Evolutionary conservation across 2,888 invertebrate genomes (phyloP).

Genomic region (Achlya flavicornis): DNA sequence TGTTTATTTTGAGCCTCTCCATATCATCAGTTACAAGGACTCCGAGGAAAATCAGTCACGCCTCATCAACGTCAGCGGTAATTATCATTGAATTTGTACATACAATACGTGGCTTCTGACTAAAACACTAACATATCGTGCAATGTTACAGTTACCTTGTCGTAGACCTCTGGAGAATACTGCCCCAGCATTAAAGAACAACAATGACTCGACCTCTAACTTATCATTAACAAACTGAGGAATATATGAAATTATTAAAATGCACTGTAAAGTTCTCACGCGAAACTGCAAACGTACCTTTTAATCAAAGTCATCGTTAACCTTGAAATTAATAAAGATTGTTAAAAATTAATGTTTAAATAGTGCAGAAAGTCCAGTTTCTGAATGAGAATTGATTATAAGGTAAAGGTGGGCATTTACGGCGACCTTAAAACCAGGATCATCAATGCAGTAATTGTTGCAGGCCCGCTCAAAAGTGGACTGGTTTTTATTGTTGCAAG

Average conservation of each 20-base stretch:
- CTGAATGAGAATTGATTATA: slow-evolving; percentile 29
- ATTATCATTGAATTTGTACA: slow-evolving; percentile 55
- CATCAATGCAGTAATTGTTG: slow-evolving; percentile 49
- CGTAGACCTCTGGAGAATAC: slow-evolving; percentile 59
- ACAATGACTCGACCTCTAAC: slow-evolving; percentile 71
- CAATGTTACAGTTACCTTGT: slow-evolving; percentile 73
- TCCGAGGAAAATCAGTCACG: slow-evolving; percentile 53
- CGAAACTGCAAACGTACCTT: slow-evolving; percentile 40
- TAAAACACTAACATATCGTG: slow-evolving; percentile 39
- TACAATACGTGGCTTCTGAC: slow-evolving; percentile 38
- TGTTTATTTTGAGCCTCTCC: slow-evolving; percentile 39
- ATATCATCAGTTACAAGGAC: slow-evolving; percentile 56
- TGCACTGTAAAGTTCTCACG: slow-evolving; percentile 66
- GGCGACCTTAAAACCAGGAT: slow-evolving; percentile 53
- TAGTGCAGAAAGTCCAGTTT: slow-evolving; percentile 33
- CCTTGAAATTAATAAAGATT: slow-evolving; percentile 54
- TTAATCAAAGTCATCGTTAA: slow-evolving; percentile 44
- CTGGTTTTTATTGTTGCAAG: slow-evolving; percentile 62
- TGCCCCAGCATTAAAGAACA: slow-evolving; percentile 52
- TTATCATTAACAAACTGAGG: slow-evolving; percentile 68
- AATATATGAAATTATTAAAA: slow-evolving; percentile 64
- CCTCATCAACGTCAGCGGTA: slow-evolving; percentile 57
- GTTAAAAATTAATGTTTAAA: slow-evolving; percentile 19
- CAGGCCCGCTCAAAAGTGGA: slow-evolving; percentile 43
- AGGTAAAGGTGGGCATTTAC: slow-evolving; percentile 19